Evolutionary conservation across 1,140 invertebrate genomes (phyloP).

Genomic region (Drosophila malerkotliana): DNA sequence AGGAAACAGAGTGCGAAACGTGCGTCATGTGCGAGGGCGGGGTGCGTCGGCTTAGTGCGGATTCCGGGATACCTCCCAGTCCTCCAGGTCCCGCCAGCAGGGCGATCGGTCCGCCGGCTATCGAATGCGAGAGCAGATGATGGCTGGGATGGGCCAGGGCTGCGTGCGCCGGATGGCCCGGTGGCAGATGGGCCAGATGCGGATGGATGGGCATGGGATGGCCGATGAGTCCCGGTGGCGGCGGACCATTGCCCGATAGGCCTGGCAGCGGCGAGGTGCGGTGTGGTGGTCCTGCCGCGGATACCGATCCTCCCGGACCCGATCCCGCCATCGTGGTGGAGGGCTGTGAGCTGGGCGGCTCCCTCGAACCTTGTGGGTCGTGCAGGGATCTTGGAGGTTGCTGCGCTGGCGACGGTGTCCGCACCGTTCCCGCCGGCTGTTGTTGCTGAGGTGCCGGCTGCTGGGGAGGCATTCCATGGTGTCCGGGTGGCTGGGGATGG

Average conservation of each 20-base stretch:
- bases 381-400: constrained; percentile 70
- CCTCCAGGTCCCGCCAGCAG: constrained; percentile 72
- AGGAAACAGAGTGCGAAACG: constrained; percentile 54
- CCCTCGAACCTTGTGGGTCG: constrained; percentile 61
- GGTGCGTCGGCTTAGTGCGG: constrained; percentile 74
- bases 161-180: constrained; percentile 78
- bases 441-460: constrained; percentile 82
- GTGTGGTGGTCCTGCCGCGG: constrained; percentile 71
- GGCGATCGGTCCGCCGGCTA: constrained; percentile 75
- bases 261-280: constrained; percentile 77
- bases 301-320: constrained; percentile 44
- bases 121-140: constrained; percentile 75
- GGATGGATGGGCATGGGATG: constrained; percentile 81
- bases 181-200: constrained; percentile 78
- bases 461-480: constrained; percentile 58
- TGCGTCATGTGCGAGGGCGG: constrained; percentile 75
- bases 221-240: constrained; percentile 72
- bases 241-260: constrained; percentile 56
- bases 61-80: constrained; percentile 72
- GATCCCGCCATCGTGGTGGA: constrained; percentile 59
- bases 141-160: constrained; percentile 75
- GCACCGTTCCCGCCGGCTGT: constrained; percentile 76
- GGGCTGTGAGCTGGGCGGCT: constrained; percentile 58
- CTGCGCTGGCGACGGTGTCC: constrained; percentile 79
- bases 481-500: constrained; percentile 60